These are phyloP conservation scores for Tylochromis polylepis DNA, from an alignment of 2,113 vertebrate species.

Conservation along the genomic window DNA sequence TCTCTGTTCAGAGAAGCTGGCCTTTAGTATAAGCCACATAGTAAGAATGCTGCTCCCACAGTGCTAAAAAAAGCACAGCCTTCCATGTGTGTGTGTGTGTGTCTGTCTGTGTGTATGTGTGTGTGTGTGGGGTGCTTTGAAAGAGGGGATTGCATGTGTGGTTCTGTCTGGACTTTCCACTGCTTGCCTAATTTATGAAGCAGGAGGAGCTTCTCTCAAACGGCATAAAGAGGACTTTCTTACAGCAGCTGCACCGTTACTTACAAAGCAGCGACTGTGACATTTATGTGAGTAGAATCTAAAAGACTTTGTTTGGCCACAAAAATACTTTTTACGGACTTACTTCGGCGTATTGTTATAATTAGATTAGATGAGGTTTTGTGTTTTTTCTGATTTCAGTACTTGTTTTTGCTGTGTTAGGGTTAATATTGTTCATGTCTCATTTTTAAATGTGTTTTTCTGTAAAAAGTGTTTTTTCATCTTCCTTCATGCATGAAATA, in stretches of 20 bases:
- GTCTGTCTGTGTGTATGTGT: not conserved
- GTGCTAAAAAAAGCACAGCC: not conserved
- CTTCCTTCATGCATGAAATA: not conserved
- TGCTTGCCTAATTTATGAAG: no score
- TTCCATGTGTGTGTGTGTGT: not conserved
- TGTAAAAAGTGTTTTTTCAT: fast-evolving
- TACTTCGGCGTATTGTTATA: fast-evolving
- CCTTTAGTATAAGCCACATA: not conserved
- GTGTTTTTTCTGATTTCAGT: not conserved
- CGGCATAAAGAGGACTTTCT: no score
- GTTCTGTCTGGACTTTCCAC: not conserved
- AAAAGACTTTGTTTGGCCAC: fast-evolving
- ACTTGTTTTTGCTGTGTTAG: not conserved
- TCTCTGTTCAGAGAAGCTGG: not conserved
- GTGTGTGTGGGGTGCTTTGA: not conserved
- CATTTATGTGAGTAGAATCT: not conserved
- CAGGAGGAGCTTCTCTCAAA: not conserved
- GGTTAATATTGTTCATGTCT: not conserved
- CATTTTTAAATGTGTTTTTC: not conserved
- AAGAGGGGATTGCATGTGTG: not conserved
- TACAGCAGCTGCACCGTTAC: not conserved
- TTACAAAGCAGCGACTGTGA: not conserved
- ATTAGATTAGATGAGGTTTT: not conserved
- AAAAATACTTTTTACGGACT: not conserved
- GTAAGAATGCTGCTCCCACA: not conserved